Percentiles rank a stretch among this genome's conserved stretches.
Conservation (phyloP, 2,797 vertebrate genomes). For the Poecilia picta region DNA sequence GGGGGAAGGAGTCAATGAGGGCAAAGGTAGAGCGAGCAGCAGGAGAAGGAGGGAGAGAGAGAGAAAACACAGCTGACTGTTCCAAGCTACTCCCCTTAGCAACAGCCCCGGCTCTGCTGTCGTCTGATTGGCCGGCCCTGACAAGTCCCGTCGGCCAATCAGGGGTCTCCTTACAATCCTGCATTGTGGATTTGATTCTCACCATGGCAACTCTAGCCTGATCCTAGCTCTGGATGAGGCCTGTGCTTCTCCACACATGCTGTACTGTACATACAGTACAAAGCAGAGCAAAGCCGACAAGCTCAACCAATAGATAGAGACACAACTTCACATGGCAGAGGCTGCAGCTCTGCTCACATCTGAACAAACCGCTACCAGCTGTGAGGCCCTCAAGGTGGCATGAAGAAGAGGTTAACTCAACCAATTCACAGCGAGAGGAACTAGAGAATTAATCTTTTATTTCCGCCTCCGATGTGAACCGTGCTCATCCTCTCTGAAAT, state of each 20-base stretch:
- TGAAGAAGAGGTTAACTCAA: neutral
- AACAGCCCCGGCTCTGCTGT: constrained; percentile 76
- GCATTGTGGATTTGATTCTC: constrained; percentile 83
- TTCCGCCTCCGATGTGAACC: neutral
- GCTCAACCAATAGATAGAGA: constrained; percentile 17
- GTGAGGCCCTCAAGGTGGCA: neutral
- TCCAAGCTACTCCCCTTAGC: constrained; percentile 85
- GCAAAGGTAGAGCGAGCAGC: constrained; percentile 73
- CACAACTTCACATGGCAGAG: constrained; percentile 21
- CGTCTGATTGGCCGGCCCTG: constrained; percentile 80
- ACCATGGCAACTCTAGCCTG: constrained; percentile 84
- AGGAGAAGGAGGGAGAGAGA: constrained; percentile 41
- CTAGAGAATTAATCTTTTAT: neutral
- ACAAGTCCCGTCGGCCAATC: constrained; percentile 77
- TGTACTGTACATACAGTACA: constrained; percentile 38
- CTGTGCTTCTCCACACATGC: constrained; percentile 23
- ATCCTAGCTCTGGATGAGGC: constrained; percentile 67
- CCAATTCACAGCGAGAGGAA: neutral
- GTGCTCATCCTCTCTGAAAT: neutral
- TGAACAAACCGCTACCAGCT: constrained; percentile 8
- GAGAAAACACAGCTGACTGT: constrained; percentile 79
- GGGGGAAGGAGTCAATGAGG: constrained; percentile 75
- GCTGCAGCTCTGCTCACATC: constrained; percentile 24
- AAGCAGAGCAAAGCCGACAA: constrained; percentile 22
- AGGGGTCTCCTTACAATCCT: constrained; percentile 62